Evolutionary conservation across 2,888 invertebrate species (phyloP).

Genomic region (Drosophila leonis): DNA sequence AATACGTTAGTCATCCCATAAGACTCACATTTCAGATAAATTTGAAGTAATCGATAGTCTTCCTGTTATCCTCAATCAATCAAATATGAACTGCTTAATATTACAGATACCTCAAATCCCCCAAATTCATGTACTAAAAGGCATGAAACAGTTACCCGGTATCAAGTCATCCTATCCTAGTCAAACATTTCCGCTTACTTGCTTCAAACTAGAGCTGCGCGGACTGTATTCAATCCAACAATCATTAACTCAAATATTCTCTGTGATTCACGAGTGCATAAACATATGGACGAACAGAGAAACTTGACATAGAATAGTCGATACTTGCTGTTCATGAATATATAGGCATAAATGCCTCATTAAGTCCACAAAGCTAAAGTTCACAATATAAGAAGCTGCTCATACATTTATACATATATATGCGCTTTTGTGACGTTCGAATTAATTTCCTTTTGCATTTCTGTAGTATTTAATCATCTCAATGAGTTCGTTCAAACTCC

Average conservation of each 20-base stretch:
- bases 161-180: too few species aligned
- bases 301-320: neutral
- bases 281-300: neutral
- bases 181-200: neutral
- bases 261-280: neutral
- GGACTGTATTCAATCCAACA: neutral
- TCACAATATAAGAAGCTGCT: neutral
- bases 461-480: constrained; percentile 28
- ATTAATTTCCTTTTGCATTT: constrained; percentile 14
- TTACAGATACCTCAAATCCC: too few species aligned
- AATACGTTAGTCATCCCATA: too few species aligned
- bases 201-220: neutral
- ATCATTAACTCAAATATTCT: neutral
- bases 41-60: too few species aligned
- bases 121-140: neutral
- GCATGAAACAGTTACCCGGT: neutral
- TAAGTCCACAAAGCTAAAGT: neutral
- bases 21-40: too few species aligned
- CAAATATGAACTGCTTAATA: too few species aligned
- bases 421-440: neutral
- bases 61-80: too few species aligned
- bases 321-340: neutral
- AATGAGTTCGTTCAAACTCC: constrained; percentile 32
- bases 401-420: neutral
- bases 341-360: constrained; percentile 3